Evolutionary conservation across 2,797 vertebrate species (phyloP), one percentile per base, ranked within the genome.

Genomic region (Buphagus erythrorhynchus): DNA sequence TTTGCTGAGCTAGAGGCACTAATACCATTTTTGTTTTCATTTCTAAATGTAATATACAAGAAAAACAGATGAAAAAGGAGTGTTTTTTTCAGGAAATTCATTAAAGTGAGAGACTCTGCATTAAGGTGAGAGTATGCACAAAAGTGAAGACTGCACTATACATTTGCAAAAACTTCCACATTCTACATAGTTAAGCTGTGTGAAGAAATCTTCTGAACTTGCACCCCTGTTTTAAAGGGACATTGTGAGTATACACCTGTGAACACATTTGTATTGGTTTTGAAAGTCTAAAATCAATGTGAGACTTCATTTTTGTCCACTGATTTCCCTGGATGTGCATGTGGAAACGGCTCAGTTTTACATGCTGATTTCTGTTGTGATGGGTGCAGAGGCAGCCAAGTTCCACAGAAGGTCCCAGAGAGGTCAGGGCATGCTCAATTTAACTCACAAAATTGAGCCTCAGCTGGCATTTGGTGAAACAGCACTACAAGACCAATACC

Each of bases 221-320:
- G 6, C 19, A 18, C 20, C 4, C 5, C 3, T 51, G 48, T 88
- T 93, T 92, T 48, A 45, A 81, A 81, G 24, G 24, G 18, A 5
- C 16, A 31, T 0, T 40, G 10, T 58, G 36, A 52, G 16, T 75
- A 11, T 67, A 57, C 55, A 15, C 0, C 0, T 51, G 31, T 76
- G 36, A 66, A 40, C 45, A 67, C 4, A 13, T 77, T 86, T 49
- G 9, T 7, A n/a, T 25, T 72, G 19, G 21, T 21, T 83, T 74
- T 80, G 24, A 82, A 81, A 22, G 12, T 33, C 62, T 88, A 65
- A 90, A 88, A 38, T 38, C 36, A 74, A 6, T 21, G 51, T 31
- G 13, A 74, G 12, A 24, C 13, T 86, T 82, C 11, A 52, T 52
- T 86, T 86, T 67, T 71, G 45, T 33, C 7, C 29, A 42, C 3